Conservation (phyloP, 2,797 vertebrate species). For the Rousettus madagascariensis region DNA sequence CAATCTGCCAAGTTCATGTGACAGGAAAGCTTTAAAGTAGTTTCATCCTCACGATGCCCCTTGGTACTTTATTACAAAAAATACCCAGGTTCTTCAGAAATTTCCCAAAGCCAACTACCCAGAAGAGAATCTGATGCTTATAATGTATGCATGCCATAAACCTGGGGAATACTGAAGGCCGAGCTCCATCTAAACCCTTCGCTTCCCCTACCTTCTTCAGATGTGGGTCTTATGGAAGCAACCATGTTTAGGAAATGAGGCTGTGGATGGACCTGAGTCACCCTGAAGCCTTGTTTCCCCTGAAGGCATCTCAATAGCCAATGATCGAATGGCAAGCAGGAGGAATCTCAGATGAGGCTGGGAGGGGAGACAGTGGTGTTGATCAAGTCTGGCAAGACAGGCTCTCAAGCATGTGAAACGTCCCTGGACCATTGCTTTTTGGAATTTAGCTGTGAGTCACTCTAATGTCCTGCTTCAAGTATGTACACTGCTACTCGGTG, state of each 20-base stretch:
- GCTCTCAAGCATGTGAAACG: background rate
- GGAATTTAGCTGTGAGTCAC: background rate
- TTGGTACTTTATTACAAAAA: conserved; percentile 32
- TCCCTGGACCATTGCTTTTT: background rate
- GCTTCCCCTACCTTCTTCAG: background rate
- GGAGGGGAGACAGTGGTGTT: background rate
- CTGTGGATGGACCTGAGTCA: background rate
- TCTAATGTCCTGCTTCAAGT: background rate
- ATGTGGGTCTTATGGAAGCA: background rate
- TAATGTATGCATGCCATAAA: background rate
- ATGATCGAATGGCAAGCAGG: background rate
- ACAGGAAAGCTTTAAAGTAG: background rate
- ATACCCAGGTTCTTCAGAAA: conserved; percentile 56
- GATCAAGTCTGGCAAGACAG: background rate
- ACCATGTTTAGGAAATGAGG: background rate
- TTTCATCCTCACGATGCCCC: background rate
- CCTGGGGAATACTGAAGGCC: background rate
- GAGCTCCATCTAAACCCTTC: background rate
- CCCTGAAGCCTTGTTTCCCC: background rate
- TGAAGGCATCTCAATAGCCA: background rate
- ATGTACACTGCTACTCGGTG: background rate
- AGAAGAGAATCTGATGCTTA: conserved; percentile 33
- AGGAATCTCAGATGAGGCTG: background rate
- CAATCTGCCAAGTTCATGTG: background rate
- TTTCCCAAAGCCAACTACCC: conserved; percentile 5